These are phyloP conservation scores for Melanotaenia parkinsoni DNA, from an alignment of 2,797 vertebrate genomes.

Conservation along the genomic window DNA sequence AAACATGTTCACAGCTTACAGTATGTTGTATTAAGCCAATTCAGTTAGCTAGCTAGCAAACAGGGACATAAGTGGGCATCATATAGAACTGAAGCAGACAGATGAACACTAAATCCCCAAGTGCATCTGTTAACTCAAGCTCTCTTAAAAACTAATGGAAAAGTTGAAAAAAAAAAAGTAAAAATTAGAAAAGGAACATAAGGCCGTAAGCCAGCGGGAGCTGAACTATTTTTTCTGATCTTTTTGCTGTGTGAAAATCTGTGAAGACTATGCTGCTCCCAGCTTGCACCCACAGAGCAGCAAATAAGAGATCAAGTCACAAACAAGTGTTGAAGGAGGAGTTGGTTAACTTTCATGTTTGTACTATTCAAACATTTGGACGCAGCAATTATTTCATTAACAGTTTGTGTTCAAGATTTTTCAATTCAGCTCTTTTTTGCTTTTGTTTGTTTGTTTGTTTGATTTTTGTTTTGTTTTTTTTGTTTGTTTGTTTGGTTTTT, in stretches of 20 bases:
- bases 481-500: too few relatives aligned
- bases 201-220: slow-evolving; percentile 15
- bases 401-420: not conserved
- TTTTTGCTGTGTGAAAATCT: slow-evolving; percentile 28
- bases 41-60: slow-evolving; percentile 36
- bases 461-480: too few relatives aligned
- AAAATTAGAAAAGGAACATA: slow-evolving; percentile 23
- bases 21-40: slow-evolving; percentile 39
- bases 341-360: not conserved
- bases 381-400: not conserved
- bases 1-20: slow-evolving; percentile 57
- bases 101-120: slow-evolving; percentile 35
- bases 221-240: slow-evolving; percentile 12
- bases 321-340: not conserved
- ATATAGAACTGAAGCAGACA: slow-evolving; percentile 24
- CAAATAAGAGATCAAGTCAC: slow-evolving; percentile 15
- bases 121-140: slow-evolving; percentile 11
- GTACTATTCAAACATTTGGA: not conserved
- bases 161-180: slow-evolving; percentile 8
- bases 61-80: slow-evolving; percentile 27
- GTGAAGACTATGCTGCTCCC: slow-evolving; percentile 9
- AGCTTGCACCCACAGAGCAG: not conserved
- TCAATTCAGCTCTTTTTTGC: not conserved
- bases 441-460: too few relatives aligned
- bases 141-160: slow-evolving; percentile 13